Evolutionary conservation across 2,888 invertebrate genomes (phyloP).

Genomic region (Hermodice carunculata): DNA sequence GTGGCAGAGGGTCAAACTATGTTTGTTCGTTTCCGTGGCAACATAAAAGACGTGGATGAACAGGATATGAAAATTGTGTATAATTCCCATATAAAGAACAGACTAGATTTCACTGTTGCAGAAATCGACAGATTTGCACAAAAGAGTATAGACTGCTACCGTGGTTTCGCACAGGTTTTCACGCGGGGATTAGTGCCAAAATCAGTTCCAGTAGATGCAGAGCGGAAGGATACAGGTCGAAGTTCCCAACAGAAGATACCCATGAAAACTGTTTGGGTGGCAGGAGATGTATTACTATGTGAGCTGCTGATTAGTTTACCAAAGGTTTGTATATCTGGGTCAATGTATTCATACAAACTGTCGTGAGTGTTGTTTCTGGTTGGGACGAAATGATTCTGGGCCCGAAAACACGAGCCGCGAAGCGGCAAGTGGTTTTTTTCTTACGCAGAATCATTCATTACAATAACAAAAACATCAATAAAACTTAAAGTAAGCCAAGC

Average conservation of each 20-base stretch:
- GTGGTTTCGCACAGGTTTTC: constrained; percentile 62
- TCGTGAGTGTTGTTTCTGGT: too few relatives aligned
- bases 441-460: too few relatives aligned
- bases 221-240: constrained; percentile 13
- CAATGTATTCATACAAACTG: too few relatives aligned
- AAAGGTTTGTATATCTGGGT: constrained; percentile 45
- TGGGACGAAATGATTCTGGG: too few relatives aligned
- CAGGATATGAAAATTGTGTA: constrained; percentile 44
- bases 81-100: constrained; percentile 54
- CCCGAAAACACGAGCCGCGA: too few relatives aligned
- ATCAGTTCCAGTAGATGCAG: constrained; percentile 30
- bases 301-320: constrained; percentile 60
- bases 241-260: constrained; percentile 13
- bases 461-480: too few relatives aligned
- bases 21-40: constrained; percentile 59
- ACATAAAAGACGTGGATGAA: constrained; percentile 42
- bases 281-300: constrained; percentile 47
- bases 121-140: constrained; percentile 63
- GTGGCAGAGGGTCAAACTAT: constrained; percentile 61
- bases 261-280: constrained; percentile 41
- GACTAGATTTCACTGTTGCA: constrained; percentile 47
- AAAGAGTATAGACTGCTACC: constrained; percentile 57
- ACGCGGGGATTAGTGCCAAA: constrained; percentile 36
- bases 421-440: too few relatives aligned
- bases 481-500: too few relatives aligned